Base-by-base conservation (phyloP, 2,888 invertebrate genomes). In the Eumerus sabulonum region DNA sequence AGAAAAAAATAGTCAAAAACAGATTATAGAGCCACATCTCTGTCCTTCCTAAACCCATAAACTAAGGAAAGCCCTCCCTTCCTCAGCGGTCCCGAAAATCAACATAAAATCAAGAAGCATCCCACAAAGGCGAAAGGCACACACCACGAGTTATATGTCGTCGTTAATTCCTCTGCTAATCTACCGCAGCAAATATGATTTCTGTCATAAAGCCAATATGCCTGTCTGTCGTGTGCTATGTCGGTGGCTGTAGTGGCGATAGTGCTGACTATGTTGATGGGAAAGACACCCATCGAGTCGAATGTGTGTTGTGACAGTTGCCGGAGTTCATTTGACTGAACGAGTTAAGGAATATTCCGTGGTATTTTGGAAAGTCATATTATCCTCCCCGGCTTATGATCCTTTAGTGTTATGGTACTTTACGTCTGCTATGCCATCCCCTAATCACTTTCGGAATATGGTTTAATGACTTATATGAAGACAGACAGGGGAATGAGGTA, bases 121-220 rank as follows among this genome's bases (percentile, higher is more conserved):
- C 73, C 59, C 17, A 11, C 51, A 63, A 60, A 27, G 7, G 27
- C 27, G 27, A 59, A 62, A 66, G 54, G 45, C 57, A 77, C 66
- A 67, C 66, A 62, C 42, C 66, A 79, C 68, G 64, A 77, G 68
- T 70, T 79, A 64, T 68, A 73, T 59, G 79, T 74, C 74, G 68
- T 74, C 76, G 81, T 81, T 81, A 81, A 81, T 81, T 66, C 68
- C 76, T 53, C 66, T 71, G 76, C 81, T 81, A 81, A 81, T 81
- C 81, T 76, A 81, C 81, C 81, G 81, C 64, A 81, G 45, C 81
- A 71, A 81, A 81, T 81, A 81, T 81, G 81, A 81, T 81, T 81
- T 81, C 76, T 81, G 81, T 81, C 81, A 81, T 81, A 81, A 81
- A 71, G 70, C 70, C 81, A 81, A 76, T 81, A 81, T 81, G 81